These are phyloP conservation scores for Amphipyra tragopoginis DNA, from an alignment of 2,888 invertebrate species.

Conservation along the genomic window DNA sequence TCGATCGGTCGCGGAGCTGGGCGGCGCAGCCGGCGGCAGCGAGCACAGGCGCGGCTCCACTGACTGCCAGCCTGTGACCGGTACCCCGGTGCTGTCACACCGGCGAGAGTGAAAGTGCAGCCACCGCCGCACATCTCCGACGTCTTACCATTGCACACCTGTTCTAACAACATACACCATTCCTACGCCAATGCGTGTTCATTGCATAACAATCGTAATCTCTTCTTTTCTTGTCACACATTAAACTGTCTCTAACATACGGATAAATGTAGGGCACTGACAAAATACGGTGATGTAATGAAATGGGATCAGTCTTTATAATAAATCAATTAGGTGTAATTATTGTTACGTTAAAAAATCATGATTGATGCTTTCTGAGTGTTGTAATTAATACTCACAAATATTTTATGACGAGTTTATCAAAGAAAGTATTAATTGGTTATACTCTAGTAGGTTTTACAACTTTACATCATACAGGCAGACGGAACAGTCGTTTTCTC, in stretches of 20 bases:
- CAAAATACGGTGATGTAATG: slow-evolving; percentile 38
- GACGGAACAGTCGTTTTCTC: slow-evolving; percentile 45
- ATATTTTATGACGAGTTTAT: slow-evolving; percentile 36
- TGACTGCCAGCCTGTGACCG: slow-evolving; percentile 68
- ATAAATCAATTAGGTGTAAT: slow-evolving; percentile 20
- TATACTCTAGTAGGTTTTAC: slow-evolving; percentile 48
- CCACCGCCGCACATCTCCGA: slow-evolving; percentile 78
- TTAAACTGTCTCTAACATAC: slow-evolving; percentile 30
- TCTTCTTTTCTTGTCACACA: slow-evolving; percentile 56
- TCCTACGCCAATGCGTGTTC: slow-evolving; percentile 66
- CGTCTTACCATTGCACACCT: slow-evolving; percentile 73
- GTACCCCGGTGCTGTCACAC: slow-evolving; percentile 67
- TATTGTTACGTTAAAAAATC: slow-evolving; percentile 10
- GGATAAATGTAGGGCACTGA: slow-evolving; percentile 41
- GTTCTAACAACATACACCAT: slow-evolving; percentile 71
- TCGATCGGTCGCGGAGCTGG: slow-evolving; percentile 71
- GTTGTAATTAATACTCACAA: slow-evolving; percentile 24
- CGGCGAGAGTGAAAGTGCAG: slow-evolving; percentile 87
- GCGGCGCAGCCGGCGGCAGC: slow-evolving; percentile 77
- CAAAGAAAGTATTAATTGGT: slow-evolving; percentile 51
- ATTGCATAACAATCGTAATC: slow-evolving; percentile 70
- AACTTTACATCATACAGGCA: slow-evolving; percentile 48
- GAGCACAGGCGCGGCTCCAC: slow-evolving; percentile 83
- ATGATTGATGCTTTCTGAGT: slow-evolving; percentile 19
- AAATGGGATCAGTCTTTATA: slow-evolving; percentile 15